Evolutionary conservation across 1,140 invertebrate species (phyloP), one percentile per base, ranked within the genome.

Genomic region (Holotrichia oblita): DNA sequence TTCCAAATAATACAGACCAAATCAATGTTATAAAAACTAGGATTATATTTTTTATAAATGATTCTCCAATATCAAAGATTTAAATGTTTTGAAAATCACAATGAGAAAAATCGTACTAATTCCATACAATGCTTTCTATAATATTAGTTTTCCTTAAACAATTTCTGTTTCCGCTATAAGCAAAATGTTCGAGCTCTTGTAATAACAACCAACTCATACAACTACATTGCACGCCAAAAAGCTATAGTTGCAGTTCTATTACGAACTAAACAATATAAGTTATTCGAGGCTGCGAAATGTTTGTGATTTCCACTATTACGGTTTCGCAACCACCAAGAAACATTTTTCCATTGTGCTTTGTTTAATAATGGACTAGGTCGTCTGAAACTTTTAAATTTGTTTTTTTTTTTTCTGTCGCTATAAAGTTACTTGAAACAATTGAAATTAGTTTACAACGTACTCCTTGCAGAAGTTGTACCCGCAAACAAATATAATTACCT

Each of bases 331-430:
- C 48, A 55, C 17, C n/a, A 17, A 55, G 48, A 14, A 55, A 17
- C 6, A 55, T 55, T 17, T 55, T 17, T 17, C 48, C 14, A 17
- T 55, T 55, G 17, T 55, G n/a, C 14, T 17, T 14, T 17, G 17
- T 55, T 55, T 55, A 55, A 55, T 55, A 55, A 55, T 55, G 2
- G 48, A 55, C 14, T 17, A 0, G 48, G 48, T 55, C 48, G 48
- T 55, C n/a, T 55, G 17, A 55, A 55, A n/a, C 12, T 55, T 55
- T 55, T 55, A 55, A 55, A 55, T 17, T 55, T 17, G 48, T n/a
- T 55, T 55, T 17, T 55, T 17, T 10, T n/a, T 55, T 55, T 55
- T 55, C 1, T 34, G 27, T 55, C n/a, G 48, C 6, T 17, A 17
- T 17, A 55, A 17, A 55, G n/a, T 55, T 55, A 17, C 48, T 17